These are phyloP conservation scores for Drosophila kohkoa DNA, from an alignment of 1,140 invertebrate genomes.

Conservation along the genomic window DNA sequence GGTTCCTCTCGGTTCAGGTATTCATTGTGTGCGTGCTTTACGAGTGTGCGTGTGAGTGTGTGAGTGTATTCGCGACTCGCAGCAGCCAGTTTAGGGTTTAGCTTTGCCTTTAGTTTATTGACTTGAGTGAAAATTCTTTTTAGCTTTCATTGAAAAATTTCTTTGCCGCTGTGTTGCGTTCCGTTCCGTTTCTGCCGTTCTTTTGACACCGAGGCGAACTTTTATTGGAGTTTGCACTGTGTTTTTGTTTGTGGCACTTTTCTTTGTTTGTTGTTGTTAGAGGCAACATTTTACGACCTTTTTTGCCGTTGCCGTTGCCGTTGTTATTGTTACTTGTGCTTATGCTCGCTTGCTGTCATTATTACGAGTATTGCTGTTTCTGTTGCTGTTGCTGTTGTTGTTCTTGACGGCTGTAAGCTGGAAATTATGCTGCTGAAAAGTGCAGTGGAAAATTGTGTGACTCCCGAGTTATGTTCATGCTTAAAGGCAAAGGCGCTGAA, in stretches of 20 bases:
- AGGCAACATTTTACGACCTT: constrained; percentile 58
- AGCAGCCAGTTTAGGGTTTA: constrained; percentile 11
- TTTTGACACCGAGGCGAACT: constrained; percentile 35
- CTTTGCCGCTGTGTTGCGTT: background rate
- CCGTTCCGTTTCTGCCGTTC: background rate
- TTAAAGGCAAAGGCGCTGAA: constrained; percentile 43
- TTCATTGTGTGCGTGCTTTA: background rate
- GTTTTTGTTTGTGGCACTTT: constrained; percentile 48
- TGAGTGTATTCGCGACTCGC: background rate
- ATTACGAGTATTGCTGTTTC: constrained; percentile 6
- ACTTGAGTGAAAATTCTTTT: constrained; percentile 59
- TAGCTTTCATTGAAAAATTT: constrained; percentile 51
- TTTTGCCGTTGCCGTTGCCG: constrained; percentile 17
- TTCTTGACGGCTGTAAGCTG: constrained; percentile 38
- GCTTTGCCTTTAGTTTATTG: constrained; percentile 51
- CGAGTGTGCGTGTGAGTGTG: background rate
- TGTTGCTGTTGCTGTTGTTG: constrained; percentile 17
- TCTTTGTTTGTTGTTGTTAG: constrained; percentile 39
- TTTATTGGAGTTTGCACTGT: constrained; percentile 63
- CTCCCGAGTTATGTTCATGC: constrained; percentile 1
- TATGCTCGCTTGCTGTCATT: background rate
- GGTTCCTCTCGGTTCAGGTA: background rate
- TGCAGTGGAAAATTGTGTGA: constrained; percentile 37
- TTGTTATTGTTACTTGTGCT: constrained; percentile 2
- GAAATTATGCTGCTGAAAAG: constrained; percentile 55